These are phyloP conservation scores for Kuschelorhynchus macadamiae DNA, from an alignment of 2,888 invertebrate genomes.

Conservation along the genomic window DNA sequence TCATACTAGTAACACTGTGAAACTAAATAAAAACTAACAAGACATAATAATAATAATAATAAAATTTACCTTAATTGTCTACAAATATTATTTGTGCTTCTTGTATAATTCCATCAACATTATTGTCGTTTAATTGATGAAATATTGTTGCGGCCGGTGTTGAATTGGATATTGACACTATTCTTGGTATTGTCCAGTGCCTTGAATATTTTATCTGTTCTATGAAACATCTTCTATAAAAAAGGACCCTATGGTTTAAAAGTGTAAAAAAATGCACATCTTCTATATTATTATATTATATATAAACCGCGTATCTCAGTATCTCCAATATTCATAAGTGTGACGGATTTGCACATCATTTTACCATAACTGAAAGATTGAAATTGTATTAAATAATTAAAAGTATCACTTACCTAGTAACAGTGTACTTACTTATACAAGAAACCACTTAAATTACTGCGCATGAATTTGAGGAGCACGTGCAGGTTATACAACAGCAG, in stretches of 20 bases:
- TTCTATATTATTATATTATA: background rate
- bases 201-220: too few relatives aligned
- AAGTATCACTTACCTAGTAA: background rate
- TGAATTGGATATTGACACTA: too few relatives aligned
- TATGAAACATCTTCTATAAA: too few relatives aligned
- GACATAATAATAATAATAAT: background rate
- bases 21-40: too few relatives aligned
- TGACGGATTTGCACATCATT: background rate
- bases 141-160: too few relatives aligned
- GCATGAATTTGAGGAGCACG: background rate
- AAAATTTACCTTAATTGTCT: background rate
- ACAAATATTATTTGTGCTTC: background rate
- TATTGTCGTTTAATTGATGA: background rate
- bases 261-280: too few relatives aligned
- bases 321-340: background rate
- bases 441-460: background rate
- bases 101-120: background rate
- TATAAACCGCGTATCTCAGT: background rate
- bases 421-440: background rate
- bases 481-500: background rate
- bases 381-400: background rate
- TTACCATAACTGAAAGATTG: background rate
- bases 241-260: background rate
- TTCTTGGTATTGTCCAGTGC: too few relatives aligned
- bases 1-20: too few relatives aligned